These are phyloP conservation scores for Nyctibius grandis DNA, from an alignment of 2,797 vertebrate genomes.

Conservation along the genomic window DNA sequence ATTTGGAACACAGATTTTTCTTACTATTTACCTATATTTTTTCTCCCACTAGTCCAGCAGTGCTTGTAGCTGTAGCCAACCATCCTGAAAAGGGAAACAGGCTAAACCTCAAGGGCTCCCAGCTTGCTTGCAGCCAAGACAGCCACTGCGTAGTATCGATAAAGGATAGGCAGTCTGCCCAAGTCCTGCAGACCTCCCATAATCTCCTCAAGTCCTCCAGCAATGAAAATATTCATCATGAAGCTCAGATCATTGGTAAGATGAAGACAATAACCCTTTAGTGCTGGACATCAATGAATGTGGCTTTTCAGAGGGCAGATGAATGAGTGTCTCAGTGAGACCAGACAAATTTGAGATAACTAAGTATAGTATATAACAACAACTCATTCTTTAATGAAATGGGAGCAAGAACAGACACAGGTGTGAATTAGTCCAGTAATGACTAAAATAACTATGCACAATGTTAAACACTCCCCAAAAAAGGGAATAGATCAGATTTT, in stretches of 20 bases:
- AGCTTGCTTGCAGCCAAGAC: background rate
- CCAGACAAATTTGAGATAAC: background rate
- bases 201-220: background rate
- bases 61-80: background rate
- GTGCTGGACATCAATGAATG: background rate
- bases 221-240: background rate
- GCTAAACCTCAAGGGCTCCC: background rate
- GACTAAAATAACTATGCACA: background rate
- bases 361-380: background rate
- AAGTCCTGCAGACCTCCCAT: background rate
- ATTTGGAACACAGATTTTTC: background rate
- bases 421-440: background rate
- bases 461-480: background rate
- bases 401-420: background rate
- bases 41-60: background rate
- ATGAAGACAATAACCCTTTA: background rate
- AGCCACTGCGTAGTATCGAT: fast-evolving
- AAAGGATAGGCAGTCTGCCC: background rate
- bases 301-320: background rate
- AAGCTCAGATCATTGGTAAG: background rate
- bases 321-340: background rate
- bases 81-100: background rate
- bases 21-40: background rate
- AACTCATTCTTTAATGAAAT: background rate
- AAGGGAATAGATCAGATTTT: background rate